Evolutionary conservation across 2,113 vertebrate species (phyloP).

Genomic region (Tretioscincus oriximinensis): DNA sequence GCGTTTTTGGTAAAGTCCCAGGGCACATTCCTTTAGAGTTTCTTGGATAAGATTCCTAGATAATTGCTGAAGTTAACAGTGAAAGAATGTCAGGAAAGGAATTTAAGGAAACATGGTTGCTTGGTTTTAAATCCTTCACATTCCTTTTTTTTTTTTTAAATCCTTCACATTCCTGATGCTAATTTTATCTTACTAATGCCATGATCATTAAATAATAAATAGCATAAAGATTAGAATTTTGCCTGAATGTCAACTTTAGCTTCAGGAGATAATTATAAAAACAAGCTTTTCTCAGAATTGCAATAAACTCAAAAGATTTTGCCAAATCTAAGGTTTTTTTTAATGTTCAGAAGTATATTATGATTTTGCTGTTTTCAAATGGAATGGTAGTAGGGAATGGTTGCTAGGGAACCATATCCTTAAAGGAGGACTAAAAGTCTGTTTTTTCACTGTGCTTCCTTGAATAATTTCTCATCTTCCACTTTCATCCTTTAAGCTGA

Average conservation of each 20-base stretch:
- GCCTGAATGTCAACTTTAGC: slow-evolving; percentile 32
- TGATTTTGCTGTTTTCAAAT: slow-evolving; percentile 55
- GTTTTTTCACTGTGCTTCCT: too few relatives aligned
- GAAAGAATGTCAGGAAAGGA: slow-evolving; percentile 7
- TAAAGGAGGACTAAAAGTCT: not conserved
- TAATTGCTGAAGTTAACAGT: not conserved
- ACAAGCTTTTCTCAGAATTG: slow-evolving; percentile 21
- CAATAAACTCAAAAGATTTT: slow-evolving; percentile 34
- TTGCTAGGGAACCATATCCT: not conserved
- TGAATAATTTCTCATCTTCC: too few relatives aligned
- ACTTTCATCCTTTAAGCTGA: too few relatives aligned
- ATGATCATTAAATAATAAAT: slow-evolving; percentile 24
- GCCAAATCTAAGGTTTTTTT: slow-evolving; percentile 8
- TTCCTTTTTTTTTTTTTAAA: slow-evolving; percentile 12
- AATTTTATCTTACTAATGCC: not conserved
- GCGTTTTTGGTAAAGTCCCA: not conserved
- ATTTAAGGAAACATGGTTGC: not conserved
- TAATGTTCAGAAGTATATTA: not conserved
- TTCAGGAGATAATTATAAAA: slow-evolving; percentile 42
- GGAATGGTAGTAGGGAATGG: slow-evolving; percentile 45
- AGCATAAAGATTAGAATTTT: slow-evolving; percentile 36
- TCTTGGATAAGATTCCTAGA: not conserved
- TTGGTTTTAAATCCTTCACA: not conserved
- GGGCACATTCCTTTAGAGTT: not conserved
- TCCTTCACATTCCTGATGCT: slow-evolving; percentile 3